These are phyloP conservation scores for Psittacula echo DNA, from an alignment of 2,797 vertebrate species.

Conservation along the genomic window DNA sequence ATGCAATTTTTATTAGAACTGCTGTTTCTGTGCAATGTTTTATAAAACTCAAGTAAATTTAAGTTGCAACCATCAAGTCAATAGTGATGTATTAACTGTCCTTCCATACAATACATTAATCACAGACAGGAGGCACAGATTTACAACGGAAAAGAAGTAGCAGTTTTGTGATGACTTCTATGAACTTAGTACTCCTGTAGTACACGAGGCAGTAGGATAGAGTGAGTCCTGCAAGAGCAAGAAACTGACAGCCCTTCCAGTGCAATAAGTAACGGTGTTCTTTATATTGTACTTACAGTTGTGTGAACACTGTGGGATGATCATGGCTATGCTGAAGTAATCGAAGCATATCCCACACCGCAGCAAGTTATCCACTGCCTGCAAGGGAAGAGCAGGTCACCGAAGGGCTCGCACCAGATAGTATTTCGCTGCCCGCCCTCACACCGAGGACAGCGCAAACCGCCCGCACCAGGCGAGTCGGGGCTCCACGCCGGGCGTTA, in stretches of 20 bases:
- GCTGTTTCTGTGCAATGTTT: neutral
- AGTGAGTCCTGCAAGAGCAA: rapidly evolving
- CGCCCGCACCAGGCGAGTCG: neutral
- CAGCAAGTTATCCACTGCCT: slow-evolving; percentile 44
- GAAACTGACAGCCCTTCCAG: rapidly evolving
- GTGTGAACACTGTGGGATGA: slow-evolving; percentile 50
- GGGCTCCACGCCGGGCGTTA: rapidly evolving
- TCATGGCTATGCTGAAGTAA: slow-evolving; percentile 45
- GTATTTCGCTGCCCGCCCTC: neutral
- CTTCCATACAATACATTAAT: rapidly evolving
- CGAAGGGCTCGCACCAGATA: neutral
- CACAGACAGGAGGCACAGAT: rapidly evolving
- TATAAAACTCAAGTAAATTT: neutral
- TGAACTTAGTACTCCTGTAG: rapidly evolving
- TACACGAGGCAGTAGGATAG: rapidly evolving
- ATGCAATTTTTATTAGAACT: neutral
- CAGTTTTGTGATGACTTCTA: rapidly evolving
- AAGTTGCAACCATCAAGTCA: neutral
- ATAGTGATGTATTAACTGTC: rapidly evolving
- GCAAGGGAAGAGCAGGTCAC: neutral
- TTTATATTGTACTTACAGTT: neutral
- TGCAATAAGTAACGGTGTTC: rapidly evolving
- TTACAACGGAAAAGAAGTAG: neutral
- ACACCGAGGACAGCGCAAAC: neutral
- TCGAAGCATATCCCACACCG: slow-evolving; percentile 47